Conservation (phyloP, 2,888 invertebrate species). For the Caenorhabditis angaria region DNA sequence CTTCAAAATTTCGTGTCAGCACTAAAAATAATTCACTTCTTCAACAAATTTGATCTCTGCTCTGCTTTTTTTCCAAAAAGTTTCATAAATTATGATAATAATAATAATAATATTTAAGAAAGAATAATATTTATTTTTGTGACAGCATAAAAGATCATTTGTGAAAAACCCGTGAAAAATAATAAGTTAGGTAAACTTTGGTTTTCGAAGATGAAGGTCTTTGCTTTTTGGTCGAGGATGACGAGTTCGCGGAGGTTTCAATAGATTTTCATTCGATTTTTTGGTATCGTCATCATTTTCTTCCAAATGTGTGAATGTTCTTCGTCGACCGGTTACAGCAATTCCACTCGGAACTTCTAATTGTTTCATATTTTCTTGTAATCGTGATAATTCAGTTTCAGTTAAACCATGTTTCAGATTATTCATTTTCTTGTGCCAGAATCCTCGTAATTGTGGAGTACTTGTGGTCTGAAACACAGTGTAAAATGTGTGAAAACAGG, state of each 20-base stretch:
- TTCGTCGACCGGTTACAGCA: not conserved
- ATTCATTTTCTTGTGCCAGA: slow-evolving; percentile 46
- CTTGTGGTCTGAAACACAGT: slow-evolving; percentile 20
- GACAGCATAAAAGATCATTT: not conserved
- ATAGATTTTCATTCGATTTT: too few relatives aligned
- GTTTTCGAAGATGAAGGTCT: slow-evolving; percentile 5
- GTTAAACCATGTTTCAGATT: slow-evolving; percentile 30
- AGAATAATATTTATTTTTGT: too few relatives aligned
- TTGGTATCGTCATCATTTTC: not conserved
- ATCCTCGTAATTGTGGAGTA: slow-evolving; percentile 47
- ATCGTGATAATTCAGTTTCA: slow-evolving; percentile 31
- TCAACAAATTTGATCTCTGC: slow-evolving; percentile 23
- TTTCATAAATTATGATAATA: not conserved
- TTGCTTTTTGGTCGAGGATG: slow-evolving; percentile 1
- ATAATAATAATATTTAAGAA: too few relatives aligned
- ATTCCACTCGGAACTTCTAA: not conserved
- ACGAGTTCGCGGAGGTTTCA: not conserved
- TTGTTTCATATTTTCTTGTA: slow-evolving; percentile 24
- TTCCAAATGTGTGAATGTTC: not conserved
- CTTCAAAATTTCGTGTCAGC: slow-evolving; percentile 31
- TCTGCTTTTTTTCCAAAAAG: not conserved
- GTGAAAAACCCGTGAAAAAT: not conserved
- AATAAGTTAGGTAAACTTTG: slow-evolving; percentile 25
- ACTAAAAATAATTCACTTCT: slow-evolving; percentile 44
- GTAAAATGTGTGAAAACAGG: not conserved